Conservation (phyloP, 2,888 invertebrate genomes). For the Pristionchus entomophagus region DNA sequence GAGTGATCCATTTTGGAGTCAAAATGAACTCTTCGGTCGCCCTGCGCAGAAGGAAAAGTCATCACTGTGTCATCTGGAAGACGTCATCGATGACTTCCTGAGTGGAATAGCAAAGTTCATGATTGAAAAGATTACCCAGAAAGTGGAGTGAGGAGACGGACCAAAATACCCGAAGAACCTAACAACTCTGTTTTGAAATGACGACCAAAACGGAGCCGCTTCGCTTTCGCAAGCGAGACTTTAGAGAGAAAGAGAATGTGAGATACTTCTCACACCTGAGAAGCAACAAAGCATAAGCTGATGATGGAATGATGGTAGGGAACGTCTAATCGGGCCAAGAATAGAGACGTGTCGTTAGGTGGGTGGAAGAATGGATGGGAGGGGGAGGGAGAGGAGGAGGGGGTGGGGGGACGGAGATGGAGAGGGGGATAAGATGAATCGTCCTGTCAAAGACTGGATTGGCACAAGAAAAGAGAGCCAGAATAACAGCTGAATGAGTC, state of each 20-base stretch:
- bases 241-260: neutral
- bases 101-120: neutral
- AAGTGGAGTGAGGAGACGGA: neutral
- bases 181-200: neutral
- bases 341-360: neutral
- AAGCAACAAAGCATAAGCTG: neutral
- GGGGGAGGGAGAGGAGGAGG: neutral
- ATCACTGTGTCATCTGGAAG: neutral
- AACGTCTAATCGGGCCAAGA: neutral
- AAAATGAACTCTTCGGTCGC: neutral
- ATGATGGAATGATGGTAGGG: neutral
- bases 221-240: neutral
- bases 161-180: neutral
- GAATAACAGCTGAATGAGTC: slow-evolving; percentile 26
- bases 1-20: neutral
- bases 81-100: neutral
- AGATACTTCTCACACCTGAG: neutral
- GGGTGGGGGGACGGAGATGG: neutral
- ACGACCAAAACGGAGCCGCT: neutral
- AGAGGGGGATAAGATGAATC: slow-evolving; percentile 34
- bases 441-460: slow-evolving; percentile 17
- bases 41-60: neutral
- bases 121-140: neutral
- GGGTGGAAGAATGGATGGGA: neutral
- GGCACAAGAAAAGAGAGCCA: slow-evolving; percentile 8